Percentiles rank a stretch among this genome's conserved stretches.
phyloP scores from a whole-genome alignment of 2,797 vertebrate genomes.

The Enteromius afrohamiltoni region DNA sequence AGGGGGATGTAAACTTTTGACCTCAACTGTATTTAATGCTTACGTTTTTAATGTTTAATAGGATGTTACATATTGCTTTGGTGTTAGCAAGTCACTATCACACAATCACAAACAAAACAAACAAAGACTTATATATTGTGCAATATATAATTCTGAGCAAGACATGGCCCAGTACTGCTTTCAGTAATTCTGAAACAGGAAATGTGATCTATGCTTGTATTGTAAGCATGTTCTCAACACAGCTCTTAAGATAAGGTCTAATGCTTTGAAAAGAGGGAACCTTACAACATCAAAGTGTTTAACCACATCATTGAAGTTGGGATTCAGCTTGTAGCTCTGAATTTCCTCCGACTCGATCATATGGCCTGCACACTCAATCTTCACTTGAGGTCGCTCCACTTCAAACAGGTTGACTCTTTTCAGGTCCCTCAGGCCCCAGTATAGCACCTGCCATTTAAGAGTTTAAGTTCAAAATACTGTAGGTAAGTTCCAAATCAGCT shows the following conservation, averaged over 20 bases:
- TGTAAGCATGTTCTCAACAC: neutral
- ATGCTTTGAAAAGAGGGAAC: conserved; percentile 40
- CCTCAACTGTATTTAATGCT: neutral
- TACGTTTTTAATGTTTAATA: neutral
- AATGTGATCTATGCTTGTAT: conserved; percentile 1
- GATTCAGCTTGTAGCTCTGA: conserved; percentile 79
- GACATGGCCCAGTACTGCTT: conserved; percentile 73
- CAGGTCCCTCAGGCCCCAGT: conserved; percentile 92
- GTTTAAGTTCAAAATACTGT: conserved; percentile 8
- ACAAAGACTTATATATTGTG: neutral
- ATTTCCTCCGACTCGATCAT: conserved; percentile 91
- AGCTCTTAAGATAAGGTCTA: conserved; percentile 26
- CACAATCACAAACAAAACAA: conserved; percentile 3
- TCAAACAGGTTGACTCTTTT: conserved; percentile 91
- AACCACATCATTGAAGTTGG: conserved; percentile 89
- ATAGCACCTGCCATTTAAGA: conserved; percentile 81
- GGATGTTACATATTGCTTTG: neutral
- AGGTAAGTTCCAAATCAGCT: neutral
- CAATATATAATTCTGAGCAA: neutral
- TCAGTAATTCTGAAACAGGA: conserved; percentile 42
- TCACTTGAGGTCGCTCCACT: conserved; percentile 89
- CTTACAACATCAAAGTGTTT: conserved; percentile 90
- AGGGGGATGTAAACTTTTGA: too few relatives aligned
- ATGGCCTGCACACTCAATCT: conserved; percentile 87
- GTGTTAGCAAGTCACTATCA: neutral